Conservation (phyloP, 2,113 vertebrate species). For the Leiothrix lutea region DNA sequence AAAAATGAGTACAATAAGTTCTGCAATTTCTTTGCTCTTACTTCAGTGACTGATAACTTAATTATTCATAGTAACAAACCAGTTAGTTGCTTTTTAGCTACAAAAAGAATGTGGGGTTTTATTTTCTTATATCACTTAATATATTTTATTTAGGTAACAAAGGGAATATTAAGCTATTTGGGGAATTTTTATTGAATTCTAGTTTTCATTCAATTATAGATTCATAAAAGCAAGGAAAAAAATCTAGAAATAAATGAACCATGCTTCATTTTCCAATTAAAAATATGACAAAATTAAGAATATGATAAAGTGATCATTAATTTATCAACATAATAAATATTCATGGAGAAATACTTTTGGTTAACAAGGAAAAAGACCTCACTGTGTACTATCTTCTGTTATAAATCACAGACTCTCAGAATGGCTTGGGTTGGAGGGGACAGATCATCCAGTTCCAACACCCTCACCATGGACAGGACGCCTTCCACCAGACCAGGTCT, state of each 20-base stretch:
- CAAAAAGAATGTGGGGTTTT: not conserved
- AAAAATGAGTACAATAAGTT: not conserved
- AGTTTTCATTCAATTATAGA: not conserved
- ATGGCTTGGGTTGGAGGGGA: not conserved
- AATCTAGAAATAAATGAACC: not conserved
- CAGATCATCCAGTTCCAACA: not conserved
- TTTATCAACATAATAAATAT: not conserved
- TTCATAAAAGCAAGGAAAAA: not conserved
- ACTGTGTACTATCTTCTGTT: not conserved
- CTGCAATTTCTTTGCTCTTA: not conserved
- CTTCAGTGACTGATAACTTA: not conserved
- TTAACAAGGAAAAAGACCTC: not conserved
- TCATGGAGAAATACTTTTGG: not conserved
- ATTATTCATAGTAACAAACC: not conserved
- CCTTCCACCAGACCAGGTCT: not conserved
- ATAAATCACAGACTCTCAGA: not conserved
- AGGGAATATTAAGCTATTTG: not conserved
- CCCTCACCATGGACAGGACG: not conserved
- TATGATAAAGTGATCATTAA: not conserved
- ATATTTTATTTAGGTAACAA: not conserved
- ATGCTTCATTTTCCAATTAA: conserved; percentile 4
- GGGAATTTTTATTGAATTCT: not conserved
- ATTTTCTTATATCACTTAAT: not conserved
- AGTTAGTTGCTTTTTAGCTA: not conserved
- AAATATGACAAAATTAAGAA: conserved; percentile 11